These are phyloP conservation scores for Heliconius cydno DNA, from an alignment of 2,888 invertebrate genomes.

Conservation along the genomic window DNA sequence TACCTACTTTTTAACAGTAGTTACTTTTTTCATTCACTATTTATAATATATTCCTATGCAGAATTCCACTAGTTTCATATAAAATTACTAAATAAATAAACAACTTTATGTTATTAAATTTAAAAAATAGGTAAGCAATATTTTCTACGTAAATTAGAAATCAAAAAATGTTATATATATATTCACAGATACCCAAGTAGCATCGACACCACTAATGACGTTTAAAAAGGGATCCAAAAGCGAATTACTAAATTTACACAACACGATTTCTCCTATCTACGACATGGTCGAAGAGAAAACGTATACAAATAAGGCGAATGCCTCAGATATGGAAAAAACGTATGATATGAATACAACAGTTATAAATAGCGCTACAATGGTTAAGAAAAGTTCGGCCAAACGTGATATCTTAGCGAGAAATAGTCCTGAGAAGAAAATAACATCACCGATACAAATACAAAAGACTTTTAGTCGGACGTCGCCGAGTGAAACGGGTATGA, in stretches of 20 bases:
- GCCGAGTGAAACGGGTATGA: conserved; percentile 58
- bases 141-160: not conserved
- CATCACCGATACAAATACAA: conserved; percentile 51
- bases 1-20: no score
- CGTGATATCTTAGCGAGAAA: conserved; percentile 65
- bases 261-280: conserved; percentile 77
- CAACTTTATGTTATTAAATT: not conserved
- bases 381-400: conserved; percentile 63
- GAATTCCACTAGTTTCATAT: no score
- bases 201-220: conserved; percentile 72
- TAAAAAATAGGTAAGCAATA: not conserved
- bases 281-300: conserved; percentile 69
- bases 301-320: conserved; percentile 61
- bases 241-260: conserved; percentile 67
- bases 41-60: no score
- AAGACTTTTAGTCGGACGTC: conserved; percentile 55
- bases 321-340: conserved; percentile 56
- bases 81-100: no score
- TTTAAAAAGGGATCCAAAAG: conserved; percentile 58
- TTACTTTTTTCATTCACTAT: no score
- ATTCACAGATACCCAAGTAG: conserved; percentile 65
- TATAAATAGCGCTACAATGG: conserved; percentile 69
- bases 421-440: conserved; percentile 65
- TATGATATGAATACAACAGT: conserved; percentile 65
- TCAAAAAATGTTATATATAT: not conserved